These are phyloP conservation scores for Melanotaenia pygmaea DNA, from an alignment of 2,797 vertebrate genomes.

Conservation along the genomic window DNA sequence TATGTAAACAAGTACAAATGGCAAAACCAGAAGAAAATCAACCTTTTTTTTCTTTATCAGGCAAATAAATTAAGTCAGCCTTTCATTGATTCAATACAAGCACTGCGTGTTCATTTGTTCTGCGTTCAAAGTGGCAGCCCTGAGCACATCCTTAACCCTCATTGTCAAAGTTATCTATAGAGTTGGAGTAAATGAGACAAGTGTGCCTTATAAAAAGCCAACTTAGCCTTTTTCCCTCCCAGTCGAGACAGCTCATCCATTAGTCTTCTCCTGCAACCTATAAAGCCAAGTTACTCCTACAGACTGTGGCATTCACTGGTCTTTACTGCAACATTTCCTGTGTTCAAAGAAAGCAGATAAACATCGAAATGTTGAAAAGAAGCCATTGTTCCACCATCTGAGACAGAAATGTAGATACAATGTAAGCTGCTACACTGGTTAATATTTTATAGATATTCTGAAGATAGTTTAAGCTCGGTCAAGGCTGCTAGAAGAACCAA, in stretches of 20 bases:
- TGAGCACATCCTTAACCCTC: neutral
- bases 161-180: neutral
- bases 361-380: neutral
- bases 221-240: neutral
- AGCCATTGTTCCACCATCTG: neutral
- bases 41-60: slow-evolving; percentile 2
- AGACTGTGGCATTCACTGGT: neutral
- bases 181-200: neutral
- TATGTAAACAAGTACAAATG: slow-evolving; percentile 56
- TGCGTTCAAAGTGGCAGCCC: slow-evolving; percentile 1
- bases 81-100: slow-evolving; percentile 18
- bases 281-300: neutral
- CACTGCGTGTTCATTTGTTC: neutral
- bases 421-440: slow-evolving; percentile 18
- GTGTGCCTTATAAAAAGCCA: neutral
- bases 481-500: neutral
- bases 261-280: neutral
- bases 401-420: neutral
- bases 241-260: neutral
- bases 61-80: slow-evolving; percentile 54
- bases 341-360: slow-evolving; percentile 10
- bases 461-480: neutral
- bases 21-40: slow-evolving; percentile 28
- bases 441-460: neutral
- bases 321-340: neutral